Base-by-base conservation (phyloP, 2,888 invertebrate species). In the Rotaria magnacalcarata region DNA sequence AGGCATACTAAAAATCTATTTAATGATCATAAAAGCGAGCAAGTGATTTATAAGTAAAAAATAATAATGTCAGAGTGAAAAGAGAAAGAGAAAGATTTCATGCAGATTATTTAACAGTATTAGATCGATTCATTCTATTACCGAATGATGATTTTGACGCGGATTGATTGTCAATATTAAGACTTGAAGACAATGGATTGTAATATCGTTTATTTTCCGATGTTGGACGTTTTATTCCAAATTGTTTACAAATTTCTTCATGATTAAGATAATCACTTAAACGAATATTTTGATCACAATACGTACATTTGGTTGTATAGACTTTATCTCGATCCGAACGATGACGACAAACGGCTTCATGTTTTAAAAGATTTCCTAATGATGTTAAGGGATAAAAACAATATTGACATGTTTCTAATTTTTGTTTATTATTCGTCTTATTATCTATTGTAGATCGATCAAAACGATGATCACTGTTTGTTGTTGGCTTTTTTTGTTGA, bases 281-380 rank as follows among this genome's bases (percentile, higher is more conserved):
- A 80, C 80, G 80, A 47, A 80, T 47, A 47, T 47, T 47, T 80
- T 80, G 47, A 24, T 80, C 47, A 80, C 80, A 80, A 47, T 80
- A 80, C 21, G 10, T 21, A 80, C 80, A 80, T 80, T 80, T 80
- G 21, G 47, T 80, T 80, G 80, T 80, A 47, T 80, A 80, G 5
- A 80, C 5, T 67, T 67, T 80, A 47, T 80, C 80, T 47, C n/a
- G 80, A 24, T 80, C 24, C 8, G 80, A n/a, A 47, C 80, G 47
- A 47, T 80, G n/a, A 47, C n/a, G 80, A 80, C 80, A 80, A 4
- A n/a, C 19, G n/a, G 80, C 80, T 80, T 80, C 80, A n/a, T 80
- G 80, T 80, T 80, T 43, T 10, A n/a, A 4, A 80, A 43, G 47
- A 80, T 47, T 80, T 11, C 47, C 80, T 11, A 24, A 1, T n/a